Conservation (phyloP, 2,113 vertebrate genomes). For the Channa argus region DNA sequence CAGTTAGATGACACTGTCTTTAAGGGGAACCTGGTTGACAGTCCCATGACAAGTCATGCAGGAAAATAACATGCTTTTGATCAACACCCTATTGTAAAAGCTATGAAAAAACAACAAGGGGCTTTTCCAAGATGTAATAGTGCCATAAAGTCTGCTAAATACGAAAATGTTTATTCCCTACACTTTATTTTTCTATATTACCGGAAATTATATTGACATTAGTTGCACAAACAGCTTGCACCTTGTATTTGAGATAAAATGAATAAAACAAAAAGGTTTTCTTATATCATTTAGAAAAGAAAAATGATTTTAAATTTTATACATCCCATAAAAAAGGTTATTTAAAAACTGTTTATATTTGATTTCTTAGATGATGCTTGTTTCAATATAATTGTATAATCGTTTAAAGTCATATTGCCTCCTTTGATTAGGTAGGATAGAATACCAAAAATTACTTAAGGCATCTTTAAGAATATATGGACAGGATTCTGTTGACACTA, state of each 20-base stretch:
- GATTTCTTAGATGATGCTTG: background rate
- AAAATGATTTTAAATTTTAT: too few species aligned
- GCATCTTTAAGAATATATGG: too few species aligned
- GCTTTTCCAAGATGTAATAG: constrained; percentile 16
- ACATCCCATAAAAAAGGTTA: too few species aligned
- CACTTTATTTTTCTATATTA: background rate
- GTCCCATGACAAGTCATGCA: constrained; percentile 21
- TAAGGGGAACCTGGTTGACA: constrained; percentile 16
- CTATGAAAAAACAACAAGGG: background rate
- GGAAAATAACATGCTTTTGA: background rate
- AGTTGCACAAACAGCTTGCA: background rate
- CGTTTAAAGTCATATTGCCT: too few species aligned
- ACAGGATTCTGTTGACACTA: too few species aligned
- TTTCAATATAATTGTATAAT: background rate
- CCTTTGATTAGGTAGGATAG: too few species aligned
- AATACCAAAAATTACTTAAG: too few species aligned
- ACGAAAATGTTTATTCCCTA: constrained; percentile 9
- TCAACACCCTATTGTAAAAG: background rate
- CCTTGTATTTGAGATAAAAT: too few species aligned
- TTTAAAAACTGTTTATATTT: background rate
- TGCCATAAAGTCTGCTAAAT: constrained; percentile 13
- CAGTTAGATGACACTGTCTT: constrained; percentile 7
- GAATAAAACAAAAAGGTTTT: too few species aligned
- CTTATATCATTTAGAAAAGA: too few species aligned
- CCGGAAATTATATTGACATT: background rate